Percentiles rank a stretch among this genome's conserved stretches.
These are phyloP conservation scores for Agonum fuliginosum DNA, from an alignment of 2,888 invertebrate genomes.

Conservation along the genomic window DNA sequence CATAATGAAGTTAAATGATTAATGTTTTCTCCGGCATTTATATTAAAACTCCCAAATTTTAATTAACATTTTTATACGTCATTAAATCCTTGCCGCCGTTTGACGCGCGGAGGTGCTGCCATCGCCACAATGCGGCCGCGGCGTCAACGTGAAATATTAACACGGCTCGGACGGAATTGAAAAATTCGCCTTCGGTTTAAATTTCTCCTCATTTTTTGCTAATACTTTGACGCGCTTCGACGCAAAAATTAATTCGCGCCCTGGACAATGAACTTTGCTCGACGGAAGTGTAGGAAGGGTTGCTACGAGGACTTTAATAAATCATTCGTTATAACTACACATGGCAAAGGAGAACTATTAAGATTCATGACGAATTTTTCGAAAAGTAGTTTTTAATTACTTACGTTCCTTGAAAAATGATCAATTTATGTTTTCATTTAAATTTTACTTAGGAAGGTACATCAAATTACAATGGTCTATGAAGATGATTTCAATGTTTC, in stretches of 20 bases:
- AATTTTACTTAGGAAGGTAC: too few species aligned
- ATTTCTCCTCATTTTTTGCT: slow-evolving; percentile 9
- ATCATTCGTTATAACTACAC: neutral
- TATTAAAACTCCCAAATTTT: slow-evolving; percentile 59
- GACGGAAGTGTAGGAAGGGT: neutral
- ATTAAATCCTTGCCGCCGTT: slow-evolving; percentile 54
- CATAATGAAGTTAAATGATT: slow-evolving; percentile 60
- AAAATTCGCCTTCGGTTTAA: slow-evolving; percentile 29
- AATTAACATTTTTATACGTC: slow-evolving; percentile 60
- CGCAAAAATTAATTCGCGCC: slow-evolving; percentile 25
- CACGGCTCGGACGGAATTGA: slow-evolving; percentile 46
- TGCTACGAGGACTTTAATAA: neutral
- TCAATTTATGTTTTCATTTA: too few species aligned
- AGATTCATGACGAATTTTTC: too few species aligned
- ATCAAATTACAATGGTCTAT: too few species aligned
- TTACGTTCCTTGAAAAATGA: too few species aligned
- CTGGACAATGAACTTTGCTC: slow-evolving; percentile 23
- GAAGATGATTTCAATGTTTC: too few species aligned
- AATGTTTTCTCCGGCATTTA: slow-evolving; percentile 59
- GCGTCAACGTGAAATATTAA: slow-evolving; percentile 53
- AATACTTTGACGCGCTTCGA: slow-evolving; percentile 15
- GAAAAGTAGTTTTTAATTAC: too few species aligned
- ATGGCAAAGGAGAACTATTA: neutral
- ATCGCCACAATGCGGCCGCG: slow-evolving; percentile 39
- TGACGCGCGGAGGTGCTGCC: slow-evolving; percentile 45